Base-by-base conservation (phyloP, 2,888 invertebrate genomes). In the Pteria penguin region DNA sequence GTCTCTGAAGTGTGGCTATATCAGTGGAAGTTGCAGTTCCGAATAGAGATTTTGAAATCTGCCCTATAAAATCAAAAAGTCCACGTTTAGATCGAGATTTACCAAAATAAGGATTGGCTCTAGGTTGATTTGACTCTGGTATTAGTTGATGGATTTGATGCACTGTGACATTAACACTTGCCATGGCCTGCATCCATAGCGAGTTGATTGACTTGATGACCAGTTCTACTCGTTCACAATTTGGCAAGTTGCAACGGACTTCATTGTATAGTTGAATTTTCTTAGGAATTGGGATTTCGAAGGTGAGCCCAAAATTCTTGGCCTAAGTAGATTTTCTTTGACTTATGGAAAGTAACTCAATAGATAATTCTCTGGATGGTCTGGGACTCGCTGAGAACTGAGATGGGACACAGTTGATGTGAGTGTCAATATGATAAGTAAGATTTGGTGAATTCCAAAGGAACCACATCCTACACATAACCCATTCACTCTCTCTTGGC, bases 41-140 rank as follows among this genome's bases (percentile, higher is more conserved):
- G 27, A 67, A 67, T 8, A 67, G 26, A 31, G 67, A 55, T 57
- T 36, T 57, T 14, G 55, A 55, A 18, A 67, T 55, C 22, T 32
- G 22, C 11, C 60, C 69, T 45, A 69, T 60, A 33, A 69, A 69
- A 29, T 69, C 69, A 22, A 69, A 60, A n/a, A 69, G 14, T 27
- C 69, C 69, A 29, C 58, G 33, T 36, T 60, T 69, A 18, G 14
- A 26, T 60, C 26, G 27, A 5, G n/a, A 32, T 61, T 61, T 24
- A 32, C 11, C 22, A n/a, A n/a, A n/a, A n/a, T n/a, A n/a, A 2
- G 33, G 22, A 2, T 11, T 14, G 3, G 52, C 1, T 0, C 22
- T 11, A n/a, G 8, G 2, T 0, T 24, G 1, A 33, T 52, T 3
- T 29, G 1, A 2, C n/a, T 66, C 2, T 4, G 4, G 0, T 8